Evolutionary conservation across 2,113 vertebrate genomes (phyloP).

Genomic region (Panthera tigris): DNA sequence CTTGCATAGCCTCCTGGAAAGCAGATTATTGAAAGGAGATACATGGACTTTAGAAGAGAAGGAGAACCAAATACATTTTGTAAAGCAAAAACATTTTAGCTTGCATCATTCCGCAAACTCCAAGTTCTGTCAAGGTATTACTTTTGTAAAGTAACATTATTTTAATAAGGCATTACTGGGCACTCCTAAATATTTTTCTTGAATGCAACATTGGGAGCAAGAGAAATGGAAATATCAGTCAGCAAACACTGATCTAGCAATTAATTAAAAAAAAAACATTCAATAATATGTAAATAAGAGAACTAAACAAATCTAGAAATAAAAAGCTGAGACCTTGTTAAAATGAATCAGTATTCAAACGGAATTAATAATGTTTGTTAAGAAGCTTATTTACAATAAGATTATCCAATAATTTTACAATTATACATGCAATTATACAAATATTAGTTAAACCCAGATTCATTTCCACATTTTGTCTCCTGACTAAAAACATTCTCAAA

Average conservation of each 20-base stretch:
- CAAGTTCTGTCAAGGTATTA: not conserved
- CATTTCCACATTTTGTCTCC: constrained; percentile 58
- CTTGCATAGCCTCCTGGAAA: constrained; percentile 16
- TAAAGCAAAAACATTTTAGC: not conserved
- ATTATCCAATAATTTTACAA: constrained; percentile 57
- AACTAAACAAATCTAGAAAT: not conserved
- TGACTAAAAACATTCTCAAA: constrained; percentile 44
- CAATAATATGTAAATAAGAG: not conserved
- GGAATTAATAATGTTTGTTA: constrained; percentile 46
- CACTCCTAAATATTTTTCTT: constrained; percentile 22
- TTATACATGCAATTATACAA: constrained; percentile 41
- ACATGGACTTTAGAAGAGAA: constrained; percentile 19
- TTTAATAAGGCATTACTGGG: not conserved
- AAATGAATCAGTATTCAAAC: constrained; percentile 38
- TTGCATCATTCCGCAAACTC: not conserved
- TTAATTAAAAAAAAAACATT: constrained; percentile 24
- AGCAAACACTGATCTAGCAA: not conserved
- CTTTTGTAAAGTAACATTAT: constrained; percentile 27
- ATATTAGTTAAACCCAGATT: constrained; percentile 48
- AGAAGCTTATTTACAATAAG: constrained; percentile 60
- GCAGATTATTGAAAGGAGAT: constrained; percentile 18
- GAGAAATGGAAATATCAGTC: not conserved
- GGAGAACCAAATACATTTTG: not conserved
- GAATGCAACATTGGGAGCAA: not conserved
- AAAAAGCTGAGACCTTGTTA: not conserved